A percentile compares a stretch with the other conserved stretches of the same genome.
Conservation (phyloP, 2,797 vertebrate species). For the Coregonus sp. region DNA sequence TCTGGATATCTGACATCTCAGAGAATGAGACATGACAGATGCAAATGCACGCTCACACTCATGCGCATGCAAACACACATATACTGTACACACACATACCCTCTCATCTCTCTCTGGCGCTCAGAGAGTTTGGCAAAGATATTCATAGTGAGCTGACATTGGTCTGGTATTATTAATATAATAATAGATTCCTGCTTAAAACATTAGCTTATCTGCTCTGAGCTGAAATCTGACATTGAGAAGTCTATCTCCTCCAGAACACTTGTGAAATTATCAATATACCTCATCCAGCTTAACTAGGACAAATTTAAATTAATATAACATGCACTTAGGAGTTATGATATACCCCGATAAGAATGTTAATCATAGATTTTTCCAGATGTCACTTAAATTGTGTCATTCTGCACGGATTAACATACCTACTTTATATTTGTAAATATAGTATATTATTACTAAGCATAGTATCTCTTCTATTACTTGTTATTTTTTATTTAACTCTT, state of each 20-base stretch:
- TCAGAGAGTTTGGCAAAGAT: constrained; percentile 26
- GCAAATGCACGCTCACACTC: constrained; percentile 22
- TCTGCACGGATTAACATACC: not conserved
- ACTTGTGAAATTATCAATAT: not conserved
- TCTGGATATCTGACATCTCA: constrained; percentile 40
- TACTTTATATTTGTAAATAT: not conserved
- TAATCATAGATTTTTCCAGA: constrained; percentile 7
- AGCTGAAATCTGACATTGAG: not conserved
- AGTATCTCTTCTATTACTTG: no score
- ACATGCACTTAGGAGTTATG: not conserved
- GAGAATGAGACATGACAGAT: constrained; percentile 53
- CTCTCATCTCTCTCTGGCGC: constrained; percentile 25
- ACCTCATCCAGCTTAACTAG: constrained; percentile 2
- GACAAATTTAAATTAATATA: constrained; percentile 9
- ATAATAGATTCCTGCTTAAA: constrained; percentile 26
- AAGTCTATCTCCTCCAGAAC: not conserved
- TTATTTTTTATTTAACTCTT: no score
- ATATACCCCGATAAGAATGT: not conserved
- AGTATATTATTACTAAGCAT: no score
- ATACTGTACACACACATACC: not conserved
- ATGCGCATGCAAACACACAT: not conserved
- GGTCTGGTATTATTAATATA: constrained; percentile 18
- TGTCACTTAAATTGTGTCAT: constrained; percentile 2
- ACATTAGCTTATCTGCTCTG: constrained; percentile 8
- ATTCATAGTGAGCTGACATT: constrained; percentile 21